These are phyloP conservation scores for Norana najaformis DNA, from an alignment of 2,888 invertebrate genomes.

Conservation along the genomic window DNA sequence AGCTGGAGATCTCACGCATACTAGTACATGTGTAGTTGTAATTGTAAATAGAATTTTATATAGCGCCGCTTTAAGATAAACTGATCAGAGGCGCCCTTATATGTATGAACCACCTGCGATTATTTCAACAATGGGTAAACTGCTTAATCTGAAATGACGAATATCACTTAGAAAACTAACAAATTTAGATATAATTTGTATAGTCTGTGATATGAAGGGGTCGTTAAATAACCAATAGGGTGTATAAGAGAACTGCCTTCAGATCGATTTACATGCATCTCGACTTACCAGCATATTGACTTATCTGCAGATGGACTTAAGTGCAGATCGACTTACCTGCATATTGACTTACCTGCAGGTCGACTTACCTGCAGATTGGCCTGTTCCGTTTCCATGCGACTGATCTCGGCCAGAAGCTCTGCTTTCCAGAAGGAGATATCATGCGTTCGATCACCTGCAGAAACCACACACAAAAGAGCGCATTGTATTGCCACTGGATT, in stretches of 20 bases:
- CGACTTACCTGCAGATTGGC: conserved; percentile 74
- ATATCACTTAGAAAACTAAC: no score
- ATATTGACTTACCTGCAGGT: background rate
- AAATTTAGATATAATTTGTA: no score
- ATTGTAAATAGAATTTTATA: no score
- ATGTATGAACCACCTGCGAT: no score
- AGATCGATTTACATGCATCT: background rate
- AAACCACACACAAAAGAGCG: background rate
- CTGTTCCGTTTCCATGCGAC: conserved; percentile 78
- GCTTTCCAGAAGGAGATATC: conserved; percentile 91
- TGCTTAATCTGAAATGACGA: no score
- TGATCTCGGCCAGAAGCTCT: conserved; percentile 80
- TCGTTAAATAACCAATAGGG: no score
- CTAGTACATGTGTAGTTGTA: no score
- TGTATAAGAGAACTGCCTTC: background rate
- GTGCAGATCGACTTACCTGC: background rate
- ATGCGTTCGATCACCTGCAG: conserved; percentile 74
- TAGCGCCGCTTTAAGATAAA: no score
- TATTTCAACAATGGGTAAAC: no score
- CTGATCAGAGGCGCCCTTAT: no score
- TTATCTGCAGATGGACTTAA: background rate
- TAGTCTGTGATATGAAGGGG: no score
- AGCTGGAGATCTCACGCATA: background rate
- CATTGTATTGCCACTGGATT: no score
- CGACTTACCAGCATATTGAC: background rate